Conservation (phyloP, 1,140 invertebrate genomes). For the Panagrolaimus sp. region DNA sequence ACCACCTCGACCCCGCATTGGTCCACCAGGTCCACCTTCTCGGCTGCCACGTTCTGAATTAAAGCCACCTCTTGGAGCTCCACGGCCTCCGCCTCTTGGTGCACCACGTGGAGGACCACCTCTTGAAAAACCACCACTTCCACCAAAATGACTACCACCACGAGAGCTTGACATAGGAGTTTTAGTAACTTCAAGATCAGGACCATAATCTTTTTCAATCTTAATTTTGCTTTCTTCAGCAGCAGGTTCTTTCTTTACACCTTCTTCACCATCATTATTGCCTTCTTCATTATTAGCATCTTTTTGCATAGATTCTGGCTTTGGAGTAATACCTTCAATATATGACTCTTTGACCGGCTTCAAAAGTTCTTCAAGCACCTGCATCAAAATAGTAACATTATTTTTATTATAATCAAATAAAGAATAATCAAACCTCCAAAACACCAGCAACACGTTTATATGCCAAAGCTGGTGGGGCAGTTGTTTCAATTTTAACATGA, state of each 20-base stretch:
- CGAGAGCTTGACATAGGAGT: background rate
- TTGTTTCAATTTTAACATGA: slow-evolving; percentile 82
- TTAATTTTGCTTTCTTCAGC: background rate
- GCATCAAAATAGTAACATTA: slow-evolving; percentile 63
- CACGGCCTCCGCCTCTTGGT: slow-evolving; percentile 3
- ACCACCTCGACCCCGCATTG: slow-evolving; percentile 7
- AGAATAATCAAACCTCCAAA: too few species aligned
- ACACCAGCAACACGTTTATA: slow-evolving; percentile 77
- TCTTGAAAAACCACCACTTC: too few species aligned
- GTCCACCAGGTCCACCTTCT: slow-evolving; percentile 11
- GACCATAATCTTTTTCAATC: background rate
- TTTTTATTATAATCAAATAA: too few species aligned
- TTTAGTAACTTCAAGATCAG: slow-evolving; percentile 7
- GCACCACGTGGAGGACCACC: background rate
- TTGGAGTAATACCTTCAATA: slow-evolving; percentile 35
- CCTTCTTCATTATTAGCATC: slow-evolving; percentile 17
- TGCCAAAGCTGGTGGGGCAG: slow-evolving; percentile 80
- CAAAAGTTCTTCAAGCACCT: slow-evolving; percentile 37
- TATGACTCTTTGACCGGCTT: slow-evolving; percentile 45
- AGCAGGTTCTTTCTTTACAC: too few species aligned
- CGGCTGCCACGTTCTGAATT: background rate
- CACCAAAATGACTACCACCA: slow-evolving; percentile 16
- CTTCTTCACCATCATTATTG: slow-evolving; percentile 22
- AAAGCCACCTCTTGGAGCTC: slow-evolving; percentile 14
- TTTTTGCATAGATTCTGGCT: background rate